Evolutionary conservation across 2,797 vertebrate species (phyloP).

Genomic region (Amphiprion clarkii): DNA sequence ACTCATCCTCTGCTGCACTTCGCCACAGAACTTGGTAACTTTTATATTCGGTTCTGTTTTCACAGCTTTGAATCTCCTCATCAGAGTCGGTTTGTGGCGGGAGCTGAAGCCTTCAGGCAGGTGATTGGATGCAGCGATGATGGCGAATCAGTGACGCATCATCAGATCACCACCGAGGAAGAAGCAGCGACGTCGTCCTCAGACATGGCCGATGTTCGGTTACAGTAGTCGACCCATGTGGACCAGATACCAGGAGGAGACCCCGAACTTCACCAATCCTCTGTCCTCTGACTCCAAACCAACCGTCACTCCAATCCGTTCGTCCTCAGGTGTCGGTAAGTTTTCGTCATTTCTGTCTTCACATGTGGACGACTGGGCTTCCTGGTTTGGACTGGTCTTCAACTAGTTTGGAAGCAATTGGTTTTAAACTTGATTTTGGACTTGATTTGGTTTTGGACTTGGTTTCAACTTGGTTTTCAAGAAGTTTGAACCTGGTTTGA

Average conservation of each 20-base stretch:
- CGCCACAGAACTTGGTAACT: background rate
- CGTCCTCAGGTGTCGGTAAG: constrained; percentile 49
- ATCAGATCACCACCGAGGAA: constrained; percentile 18
- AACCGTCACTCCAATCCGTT: background rate
- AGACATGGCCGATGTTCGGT: constrained; percentile 46
- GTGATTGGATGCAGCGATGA: constrained; percentile 48
- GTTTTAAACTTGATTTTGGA: no score
- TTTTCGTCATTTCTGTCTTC: background rate
- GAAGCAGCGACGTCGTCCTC: background rate
- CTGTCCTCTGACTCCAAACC: background rate
- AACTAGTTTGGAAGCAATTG: no score
- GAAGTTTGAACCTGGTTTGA: no score
- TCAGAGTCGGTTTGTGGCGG: background rate
- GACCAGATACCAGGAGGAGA: constrained; percentile 40
- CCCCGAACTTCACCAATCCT: background rate
- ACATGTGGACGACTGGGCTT: no score
- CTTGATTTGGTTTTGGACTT: no score
- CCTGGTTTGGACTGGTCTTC: no score
- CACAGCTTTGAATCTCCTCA: background rate
- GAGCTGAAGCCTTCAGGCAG: background rate
- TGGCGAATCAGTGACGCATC: constrained; percentile 8
- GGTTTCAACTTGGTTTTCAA: no score
- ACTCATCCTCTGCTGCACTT: constrained; percentile 8
- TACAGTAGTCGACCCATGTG: constrained; percentile 36
- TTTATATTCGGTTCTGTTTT: no score